Conservation (phyloP, 2,888 invertebrate genomes). For the Cryptophagus acutangulus region DNA sequence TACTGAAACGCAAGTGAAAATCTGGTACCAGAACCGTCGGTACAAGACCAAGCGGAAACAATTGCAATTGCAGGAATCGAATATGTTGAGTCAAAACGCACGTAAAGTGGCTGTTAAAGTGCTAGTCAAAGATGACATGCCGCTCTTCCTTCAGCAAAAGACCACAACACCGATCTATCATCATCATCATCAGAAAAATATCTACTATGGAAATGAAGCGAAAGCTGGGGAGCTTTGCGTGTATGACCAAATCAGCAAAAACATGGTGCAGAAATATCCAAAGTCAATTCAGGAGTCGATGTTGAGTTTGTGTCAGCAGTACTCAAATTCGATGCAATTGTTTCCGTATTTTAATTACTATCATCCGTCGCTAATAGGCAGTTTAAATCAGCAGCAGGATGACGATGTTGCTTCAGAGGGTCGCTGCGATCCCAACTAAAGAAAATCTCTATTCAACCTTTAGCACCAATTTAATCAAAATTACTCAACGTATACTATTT, state of each 20-base stretch:
- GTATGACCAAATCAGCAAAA: slow-evolving; percentile 43
- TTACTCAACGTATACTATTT: neutral
- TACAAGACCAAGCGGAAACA: slow-evolving; percentile 95
- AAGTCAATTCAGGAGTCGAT: slow-evolving; percentile 46
- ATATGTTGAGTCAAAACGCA: slow-evolving; percentile 62
- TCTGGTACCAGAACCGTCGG: slow-evolving; percentile 64
- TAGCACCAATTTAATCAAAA: too few relatives aligned
- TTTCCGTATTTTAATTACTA: slow-evolving; percentile 49
- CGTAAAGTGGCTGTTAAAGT: slow-evolving; percentile 90
- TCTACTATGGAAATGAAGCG: slow-evolving; percentile 34
- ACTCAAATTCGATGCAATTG: slow-evolving; percentile 44
- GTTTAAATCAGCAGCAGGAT: slow-evolving; percentile 27
- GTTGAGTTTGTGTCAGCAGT: slow-evolving; percentile 47
- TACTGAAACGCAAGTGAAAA: slow-evolving; percentile 80
- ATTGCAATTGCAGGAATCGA: slow-evolving; percentile 72
- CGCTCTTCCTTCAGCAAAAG: slow-evolving; percentile 47
- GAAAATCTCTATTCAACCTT: too few relatives aligned
- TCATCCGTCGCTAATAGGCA: slow-evolving; percentile 39
- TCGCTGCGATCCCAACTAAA: slow-evolving; percentile 27
- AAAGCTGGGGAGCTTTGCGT: slow-evolving; percentile 40
- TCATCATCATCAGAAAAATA: slow-evolving; percentile 24
- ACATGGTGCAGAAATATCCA: slow-evolving; percentile 38
- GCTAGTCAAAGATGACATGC: slow-evolving; percentile 77
- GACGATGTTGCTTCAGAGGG: slow-evolving; percentile 35
- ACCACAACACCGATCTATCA: slow-evolving; percentile 28